Evolutionary conservation across 2,113 vertebrate species (phyloP), one percentile per base, ranked within the genome.

Genomic region (Pterocles orientalis): DNA sequence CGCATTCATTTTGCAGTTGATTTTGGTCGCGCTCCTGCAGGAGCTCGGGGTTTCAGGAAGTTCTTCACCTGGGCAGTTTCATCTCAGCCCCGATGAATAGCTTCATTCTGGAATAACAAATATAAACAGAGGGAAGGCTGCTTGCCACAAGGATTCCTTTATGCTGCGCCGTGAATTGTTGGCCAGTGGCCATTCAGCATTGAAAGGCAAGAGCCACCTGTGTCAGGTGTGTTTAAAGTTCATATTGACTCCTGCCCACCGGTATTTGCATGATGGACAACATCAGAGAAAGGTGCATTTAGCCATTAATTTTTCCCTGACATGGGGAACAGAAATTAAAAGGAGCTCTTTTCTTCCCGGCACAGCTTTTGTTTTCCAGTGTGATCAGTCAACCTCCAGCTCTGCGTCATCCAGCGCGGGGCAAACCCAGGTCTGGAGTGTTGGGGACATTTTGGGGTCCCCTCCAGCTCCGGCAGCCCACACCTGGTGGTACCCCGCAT

Each of bases 171-270:
- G 26, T 95, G 96, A 97, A 94, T 88, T 92, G 76, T 93, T 97
- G 95, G 95, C 96, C 88, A 86, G 84, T 75, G 90, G 97, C 97
- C 97, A 97, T 91, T 88, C 58, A 69, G 31, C 86, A 81, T 94
- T 97, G 91, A 96, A 96, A 97, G 84, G 96, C 51, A 14, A 91
- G 82, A 97, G 80, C 90, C 95, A 95, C 96, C 82, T 96, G 98
- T 94, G 82, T 96, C 97, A 98, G 97, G 98, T 97, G 97, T 98
- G 95, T 98, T 98, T 97, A 89, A 97, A 97, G 94, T 97, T 96
- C 84, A 29, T 88, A 96, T 95, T 97, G 96, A 97, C 97, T 95
- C 90, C 91, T 86, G 86, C 85, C 66, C 94, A 94, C 96, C 89
- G 24, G 17, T 84, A 86, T 95, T 94, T 91, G 92, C 48, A 34